Base-by-base conservation (phyloP, 2,888 invertebrate species). In the Epinotia brunnichana region DNA sequence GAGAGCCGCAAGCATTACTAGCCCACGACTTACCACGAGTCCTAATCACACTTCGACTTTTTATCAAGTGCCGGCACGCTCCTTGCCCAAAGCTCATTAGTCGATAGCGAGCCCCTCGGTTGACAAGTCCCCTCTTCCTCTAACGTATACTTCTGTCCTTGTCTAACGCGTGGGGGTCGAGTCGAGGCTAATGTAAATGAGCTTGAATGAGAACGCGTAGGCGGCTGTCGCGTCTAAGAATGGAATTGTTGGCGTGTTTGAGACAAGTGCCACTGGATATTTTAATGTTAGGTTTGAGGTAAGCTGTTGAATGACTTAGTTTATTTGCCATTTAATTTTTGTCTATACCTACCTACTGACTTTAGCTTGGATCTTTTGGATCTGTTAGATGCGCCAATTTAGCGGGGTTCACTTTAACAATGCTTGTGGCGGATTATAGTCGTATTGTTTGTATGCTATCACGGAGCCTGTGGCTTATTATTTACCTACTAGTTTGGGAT, bases 151-250 rank as follows among this genome's bases (percentile, higher is more conserved):
- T 17, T 13, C 9, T 19, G 10, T 67, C 61, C 29, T 29, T 19
- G 57, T 71, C 60, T 56, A 19, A n/a, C 54, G 60, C 67, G 54
- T 41, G 71, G 66, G 64, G 71, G 60, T 61, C 71, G 71, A 24
- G 60, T 61, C 71, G 71, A 24, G 69, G 51, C 41, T 59, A 60
- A 60, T 71, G 71, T 67, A 67, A 71, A 71, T 71, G 67, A 71
- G 67, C 60, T 56, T 66, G 24, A 44, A 67, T 71, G 60, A 54
- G 67, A 39, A 61, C 35, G 69, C 59, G 61, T 70, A 29, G 69
- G 69, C 69, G 69, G 44, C 44, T 61, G 64, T 35, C 53, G 64
- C 13, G 64, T 53, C 66, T 66, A 66, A 66, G 66, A 66, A 66
- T 66, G 66, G 66, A 66, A 56, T 66, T 56, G 53, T 10, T 19